Conservation (phyloP, 1,140 invertebrate genomes). For the Elymnias hypermnestra region DNA sequence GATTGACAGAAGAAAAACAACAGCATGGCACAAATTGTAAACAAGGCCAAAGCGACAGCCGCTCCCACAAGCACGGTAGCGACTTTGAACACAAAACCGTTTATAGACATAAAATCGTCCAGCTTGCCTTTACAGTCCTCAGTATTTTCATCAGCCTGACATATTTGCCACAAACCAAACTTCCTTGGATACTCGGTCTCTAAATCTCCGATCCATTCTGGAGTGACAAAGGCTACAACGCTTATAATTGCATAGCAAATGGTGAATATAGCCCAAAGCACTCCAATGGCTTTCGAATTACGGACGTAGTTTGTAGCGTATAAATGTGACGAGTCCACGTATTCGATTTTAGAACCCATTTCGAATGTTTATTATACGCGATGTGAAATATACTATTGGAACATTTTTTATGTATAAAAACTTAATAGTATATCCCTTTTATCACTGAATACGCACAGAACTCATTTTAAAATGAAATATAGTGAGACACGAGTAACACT, state of each 20-base stretch:
- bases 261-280: conserved; percentile 97
- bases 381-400: conserved; percentile 28
- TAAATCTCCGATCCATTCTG: conserved; percentile 93
- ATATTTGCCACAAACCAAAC: conserved; percentile 94
- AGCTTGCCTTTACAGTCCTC: conserved; percentile 89
- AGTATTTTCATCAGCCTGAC: conserved; percentile 81
- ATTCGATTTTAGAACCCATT: conserved; percentile 94
- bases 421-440: conserved; percentile 1
- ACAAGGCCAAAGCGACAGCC: conserved; percentile 88
- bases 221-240: conserved; percentile 95
- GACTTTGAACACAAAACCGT: conserved; percentile 82
- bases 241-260: conserved; percentile 97
- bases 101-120: conserved; percentile 89
- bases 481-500: conserved; percentile 59
- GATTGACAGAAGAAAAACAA: conserved; percentile 96
- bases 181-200: conserved; percentile 91
- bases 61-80: conserved; percentile 93
- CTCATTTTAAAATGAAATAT: conserved; percentile 27
- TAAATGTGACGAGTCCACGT: conserved; percentile 91
- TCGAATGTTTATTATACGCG: conserved; percentile 36
- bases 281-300: conserved; percentile 97
- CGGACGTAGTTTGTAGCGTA: conserved; percentile 95
- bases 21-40: conserved; percentile 92
- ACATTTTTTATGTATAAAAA: conserved; percentile 34
- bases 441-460: conserved; percentile 34